Percentiles rank a stretch among this genome's conserved stretches.
Evolutionary conservation across 2,888 invertebrate genomes (phyloP).

Genomic region (Drosophila hamatofila): DNA sequence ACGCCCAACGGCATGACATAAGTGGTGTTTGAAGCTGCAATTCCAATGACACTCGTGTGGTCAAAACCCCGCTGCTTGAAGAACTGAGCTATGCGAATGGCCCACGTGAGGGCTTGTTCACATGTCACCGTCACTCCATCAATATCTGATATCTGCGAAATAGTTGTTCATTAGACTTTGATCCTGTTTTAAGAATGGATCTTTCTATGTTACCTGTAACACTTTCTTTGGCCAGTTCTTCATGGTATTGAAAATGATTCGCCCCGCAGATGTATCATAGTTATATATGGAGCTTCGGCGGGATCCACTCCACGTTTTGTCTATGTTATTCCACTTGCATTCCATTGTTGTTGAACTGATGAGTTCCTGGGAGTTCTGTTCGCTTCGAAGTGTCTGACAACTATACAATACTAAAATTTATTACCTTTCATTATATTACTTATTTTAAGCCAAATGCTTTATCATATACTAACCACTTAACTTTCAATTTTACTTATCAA

Average conservation of each 20-base stretch:
- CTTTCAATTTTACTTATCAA: background rate
- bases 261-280: background rate
- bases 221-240: constrained; percentile 4
- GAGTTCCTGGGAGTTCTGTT: too few species aligned
- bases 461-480: background rate
- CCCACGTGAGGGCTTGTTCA: constrained; percentile 53
- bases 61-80: constrained; percentile 54
- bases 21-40: constrained; percentile 33
- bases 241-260: constrained; percentile 1
- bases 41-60: constrained; percentile 54
- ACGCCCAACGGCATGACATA: constrained; percentile 10
- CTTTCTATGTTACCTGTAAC: background rate
- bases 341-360: constrained; percentile 4
- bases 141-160: constrained; percentile 62
- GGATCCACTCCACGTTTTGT: constrained; percentile 2
- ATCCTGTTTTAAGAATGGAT: too few species aligned
- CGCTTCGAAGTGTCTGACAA: constrained; percentile 8
- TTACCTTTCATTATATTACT: constrained; percentile 3
- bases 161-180: too few species aligned
- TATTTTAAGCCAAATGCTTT: background rate
- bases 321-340: constrained; percentile 23
- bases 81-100: constrained; percentile 64
- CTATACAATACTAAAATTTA: constrained; percentile 20
- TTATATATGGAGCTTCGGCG: background rate
- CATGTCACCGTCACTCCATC: constrained; percentile 55